Evolutionary conservation across 1,140 invertebrate genomes (phyloP).

Genomic region (Drosophila busckii): DNA sequence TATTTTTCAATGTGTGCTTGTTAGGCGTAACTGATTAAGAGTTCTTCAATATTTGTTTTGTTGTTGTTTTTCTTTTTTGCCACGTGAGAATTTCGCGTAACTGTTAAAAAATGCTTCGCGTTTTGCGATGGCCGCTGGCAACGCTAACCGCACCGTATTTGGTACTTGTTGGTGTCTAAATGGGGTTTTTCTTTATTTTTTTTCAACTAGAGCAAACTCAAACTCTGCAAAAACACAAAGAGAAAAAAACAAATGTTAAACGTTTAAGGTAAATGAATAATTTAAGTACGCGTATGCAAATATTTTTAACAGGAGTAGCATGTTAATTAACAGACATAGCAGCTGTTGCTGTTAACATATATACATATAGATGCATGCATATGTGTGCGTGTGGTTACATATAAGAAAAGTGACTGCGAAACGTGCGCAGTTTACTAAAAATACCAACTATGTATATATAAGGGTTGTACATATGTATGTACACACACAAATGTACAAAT

Average conservation of each 20-base stretch:
- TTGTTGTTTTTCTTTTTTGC: constrained; percentile 17
- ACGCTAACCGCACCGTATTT: constrained; percentile 30
- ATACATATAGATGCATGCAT: no score
- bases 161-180: constrained; percentile 8
- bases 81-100: constrained; percentile 43
- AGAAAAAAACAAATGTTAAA: no score
- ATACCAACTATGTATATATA: constrained; percentile 7
- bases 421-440: constrained; percentile 38
- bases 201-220: constrained; percentile 14
- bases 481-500: not conserved
- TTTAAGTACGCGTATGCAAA: no score
- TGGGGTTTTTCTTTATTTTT: constrained; percentile 2
- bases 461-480: not conserved
- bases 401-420: constrained; percentile 28
- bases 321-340: no score
- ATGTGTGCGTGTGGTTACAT: not conserved
- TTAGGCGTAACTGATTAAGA: constrained; percentile 13
- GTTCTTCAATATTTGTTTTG: constrained; percentile 2
- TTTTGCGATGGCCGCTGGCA: constrained; percentile 39
- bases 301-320: no score
- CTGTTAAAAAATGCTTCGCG: constrained; percentile 30
- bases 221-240: no score
- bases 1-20: constrained; percentile 2
- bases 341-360: no score
- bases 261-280: no score